Evolutionary conservation across 1,140 invertebrate species (phyloP), one percentile per base, ranked within the genome.

Genomic region (Helicoverpa armigera): DNA sequence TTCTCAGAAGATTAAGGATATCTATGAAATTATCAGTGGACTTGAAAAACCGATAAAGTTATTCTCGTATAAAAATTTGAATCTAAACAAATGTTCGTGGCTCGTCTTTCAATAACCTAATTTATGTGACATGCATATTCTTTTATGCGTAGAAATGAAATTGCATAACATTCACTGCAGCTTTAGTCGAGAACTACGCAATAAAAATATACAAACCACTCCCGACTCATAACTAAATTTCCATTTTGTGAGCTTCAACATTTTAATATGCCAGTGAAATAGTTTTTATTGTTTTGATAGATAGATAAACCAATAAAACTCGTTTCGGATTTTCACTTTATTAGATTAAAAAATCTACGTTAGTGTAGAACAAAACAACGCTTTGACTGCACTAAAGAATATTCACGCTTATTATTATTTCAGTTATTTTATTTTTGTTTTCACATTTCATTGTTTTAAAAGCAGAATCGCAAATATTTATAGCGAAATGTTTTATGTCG

Each of bases 251-350:
- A 67, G 63, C 12, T 50, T 43, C 63, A n/a, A 50, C 63, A 67
- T 67, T 50, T 60, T 67, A 67, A 50, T 67, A 65, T 65, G 35
- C 14, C 1, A 50, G 63, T 18, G 63, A 50, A 67, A 67, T 67
- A 50, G 63, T 50, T 67, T 67, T 67, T 67, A 67, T 67, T 67
- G 63, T 67, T 67, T 67, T 67, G 63, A 67, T 67, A 67, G 63
- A 67, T 67, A 67, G 63, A 67, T 67, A 50, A 67, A 67, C 63
- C 16, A 67, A 67, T 67, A 67, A 67, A 43, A 67, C 35, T 50
- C 63, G 63, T 50, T 50, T 12, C 43, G 16, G n/a, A 50, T 67
- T 67, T 67, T 67, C 12, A 10, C n/a, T 67, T 67, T 67, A 50
- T 67, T 67, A 67, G 63, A n/a, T 50, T 67, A 67, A 67, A 67